Percentiles rank a stretch among this genome's conserved stretches.
Conservation (phyloP, 2,888 invertebrate genomes). For the Cheilosia scutellata region DNA sequence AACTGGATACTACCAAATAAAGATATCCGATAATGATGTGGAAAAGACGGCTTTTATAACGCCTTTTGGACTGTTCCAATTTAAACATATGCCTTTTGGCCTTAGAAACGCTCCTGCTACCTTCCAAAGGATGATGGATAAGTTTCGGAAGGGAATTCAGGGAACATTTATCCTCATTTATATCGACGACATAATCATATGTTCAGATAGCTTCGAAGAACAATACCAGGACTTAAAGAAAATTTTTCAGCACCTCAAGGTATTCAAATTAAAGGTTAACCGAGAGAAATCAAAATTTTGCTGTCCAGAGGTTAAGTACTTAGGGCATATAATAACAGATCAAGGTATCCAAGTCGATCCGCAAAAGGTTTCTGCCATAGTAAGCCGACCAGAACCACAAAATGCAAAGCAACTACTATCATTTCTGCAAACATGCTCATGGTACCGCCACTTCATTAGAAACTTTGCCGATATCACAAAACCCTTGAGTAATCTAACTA, state of each 20-base stretch:
- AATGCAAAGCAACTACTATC: background rate
- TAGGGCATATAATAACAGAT: background rate
- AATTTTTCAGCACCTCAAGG: background rate
- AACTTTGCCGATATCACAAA: background rate
- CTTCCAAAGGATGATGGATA: slow-evolving; percentile 77
- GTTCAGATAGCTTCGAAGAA: slow-evolving; percentile 72
- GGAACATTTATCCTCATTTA: slow-evolving; percentile 75
- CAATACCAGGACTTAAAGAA: background rate
- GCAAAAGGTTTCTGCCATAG: background rate
- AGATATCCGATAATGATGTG: slow-evolving; percentile 52
- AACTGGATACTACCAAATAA: slow-evolving; percentile 65
- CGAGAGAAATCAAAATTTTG: background rate
- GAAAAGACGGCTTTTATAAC: slow-evolving; percentile 66
- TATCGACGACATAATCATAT: slow-evolving; percentile 77
- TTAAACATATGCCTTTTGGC: slow-evolving; percentile 62
- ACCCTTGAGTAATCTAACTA: background rate
- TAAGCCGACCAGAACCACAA: background rate
- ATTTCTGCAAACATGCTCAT: slow-evolving; percentile 7
- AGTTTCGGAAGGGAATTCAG: slow-evolving; percentile 69
- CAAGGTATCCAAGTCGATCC: background rate
- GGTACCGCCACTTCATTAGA: background rate
- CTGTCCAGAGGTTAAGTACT: background rate
- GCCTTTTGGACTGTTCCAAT: slow-evolving; percentile 58
- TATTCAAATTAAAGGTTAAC: background rate
- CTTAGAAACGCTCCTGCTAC: slow-evolving; percentile 58